phyloP scores from a whole-genome alignment of 2,113 vertebrate genomes.

The Pachyramphus minor region DNA sequence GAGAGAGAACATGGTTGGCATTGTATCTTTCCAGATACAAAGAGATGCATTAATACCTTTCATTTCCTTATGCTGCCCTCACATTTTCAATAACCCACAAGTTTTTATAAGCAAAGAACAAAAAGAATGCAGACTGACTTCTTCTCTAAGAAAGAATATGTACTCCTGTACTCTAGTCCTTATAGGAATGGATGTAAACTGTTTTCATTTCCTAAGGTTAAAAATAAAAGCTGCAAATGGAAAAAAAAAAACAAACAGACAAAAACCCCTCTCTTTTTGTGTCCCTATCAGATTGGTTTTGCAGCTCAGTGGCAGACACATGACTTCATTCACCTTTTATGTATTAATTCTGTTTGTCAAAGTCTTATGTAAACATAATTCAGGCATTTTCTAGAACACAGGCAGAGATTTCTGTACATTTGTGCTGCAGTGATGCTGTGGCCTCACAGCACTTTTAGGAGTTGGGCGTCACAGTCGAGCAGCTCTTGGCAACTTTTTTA shows the following conservation, averaged over 20 bases:
- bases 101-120: neutral
- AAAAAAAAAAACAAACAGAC: too few relatives aligned
- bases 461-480: neutral
- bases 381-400: neutral
- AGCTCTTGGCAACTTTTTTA: neutral
- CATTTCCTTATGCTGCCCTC: neutral
- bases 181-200: neutral
- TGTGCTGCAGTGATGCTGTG: accelerated
- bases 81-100: neutral
- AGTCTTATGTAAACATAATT: neutral
- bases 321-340: neutral
- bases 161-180: neutral
- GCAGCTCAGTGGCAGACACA: neutral
- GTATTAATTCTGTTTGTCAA: neutral
- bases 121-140: neutral
- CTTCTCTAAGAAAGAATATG: neutral
- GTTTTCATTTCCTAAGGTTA: neutral
- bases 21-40: neutral
- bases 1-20: neutral
- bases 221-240: neutral
- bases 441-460: neutral
- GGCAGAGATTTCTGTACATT: neutral
- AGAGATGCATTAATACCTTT: constrained; percentile 20
- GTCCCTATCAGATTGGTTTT: neutral
- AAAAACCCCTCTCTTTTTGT: neutral